Conservation (phyloP, 1,140 invertebrate species). For the Diprion similis region DNA sequence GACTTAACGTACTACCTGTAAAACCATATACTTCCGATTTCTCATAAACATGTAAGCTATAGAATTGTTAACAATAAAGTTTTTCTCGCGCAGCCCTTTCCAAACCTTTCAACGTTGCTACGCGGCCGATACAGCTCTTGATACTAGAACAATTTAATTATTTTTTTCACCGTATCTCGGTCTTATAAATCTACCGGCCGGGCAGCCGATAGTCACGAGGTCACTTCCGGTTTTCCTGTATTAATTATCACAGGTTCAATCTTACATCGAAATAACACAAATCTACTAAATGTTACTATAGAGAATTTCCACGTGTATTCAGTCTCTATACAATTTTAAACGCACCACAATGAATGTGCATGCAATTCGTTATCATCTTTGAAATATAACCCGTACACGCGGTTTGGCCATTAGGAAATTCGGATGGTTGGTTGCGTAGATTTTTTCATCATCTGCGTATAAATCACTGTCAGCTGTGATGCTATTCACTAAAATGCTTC, state of each 20-base stretch:
- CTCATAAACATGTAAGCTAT: background rate
- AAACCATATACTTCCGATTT: background rate
- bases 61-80: background rate
- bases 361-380: too few relatives aligned
- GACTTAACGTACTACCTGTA: background rate
- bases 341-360: too few relatives aligned
- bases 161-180: background rate
- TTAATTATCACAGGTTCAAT: background rate
- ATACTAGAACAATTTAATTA: background rate
- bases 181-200: background rate
- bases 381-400: too few relatives aligned
- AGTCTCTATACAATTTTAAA: too few relatives aligned
- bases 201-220: background rate
- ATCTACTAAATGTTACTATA: too few relatives aligned
- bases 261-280: too few relatives aligned
- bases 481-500: background rate
- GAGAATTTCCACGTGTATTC: too few relatives aligned
- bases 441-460: too few relatives aligned
- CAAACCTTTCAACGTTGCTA: background rate
- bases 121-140: background rate
- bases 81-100: background rate
- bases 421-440: too few relatives aligned
- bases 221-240: conserved; percentile 2
- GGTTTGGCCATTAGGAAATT: too few relatives aligned
- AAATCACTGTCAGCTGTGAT: too few relatives aligned